Evolutionary conservation across 2,797 vertebrate species (phyloP), one percentile per base, ranked within the genome.

Genomic region (Anguilla marmorata): DNA sequence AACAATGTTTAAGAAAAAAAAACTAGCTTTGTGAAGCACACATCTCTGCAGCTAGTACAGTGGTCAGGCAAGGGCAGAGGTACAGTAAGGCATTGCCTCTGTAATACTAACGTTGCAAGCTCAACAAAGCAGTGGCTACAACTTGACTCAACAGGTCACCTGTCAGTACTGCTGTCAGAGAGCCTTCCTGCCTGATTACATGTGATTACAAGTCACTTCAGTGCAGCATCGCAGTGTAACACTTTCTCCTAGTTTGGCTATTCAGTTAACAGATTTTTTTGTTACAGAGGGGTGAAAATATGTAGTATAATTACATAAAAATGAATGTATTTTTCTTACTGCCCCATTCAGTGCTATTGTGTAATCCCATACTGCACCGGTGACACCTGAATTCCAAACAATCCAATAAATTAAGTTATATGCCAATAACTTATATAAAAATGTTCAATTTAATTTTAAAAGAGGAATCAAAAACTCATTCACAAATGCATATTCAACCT

Each of bases 341-440:
- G 84, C 24, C 83, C 83, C 30, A 11, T 30, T 16, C 5, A n/a
- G 52, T 58, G 50, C 52, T 14, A 56, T 30, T 84, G 50, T 27
- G 21, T 52, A 52, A 84, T 24, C 7, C 2, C 82, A 33, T 1
- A 30, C 16, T 54, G 52, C 41, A 4, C 41, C 0, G 41, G 0
- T 45, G 41, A 45, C 27, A 85, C 6, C 21, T 84, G 82, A 84
- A 83, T 50, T 21, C 48, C 48, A 84, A 54, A 56, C 48, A 27
- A 12, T 76, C 74, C 37, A 76, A 76, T 76, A 76, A 76, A 76
- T 76, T 76, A 76, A 76, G 33, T n/a, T 33, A 74, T 74, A 80
- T 48, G 33, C 41, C 76, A 24, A 52, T 58, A 58, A 56, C 14
- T 84, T 56, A 14, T 58, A 85, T 56, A 74, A 76, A 88, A 85